Evolutionary conservation across 2,888 invertebrate genomes (phyloP).

Genomic region (Operophtera brumata): DNA sequence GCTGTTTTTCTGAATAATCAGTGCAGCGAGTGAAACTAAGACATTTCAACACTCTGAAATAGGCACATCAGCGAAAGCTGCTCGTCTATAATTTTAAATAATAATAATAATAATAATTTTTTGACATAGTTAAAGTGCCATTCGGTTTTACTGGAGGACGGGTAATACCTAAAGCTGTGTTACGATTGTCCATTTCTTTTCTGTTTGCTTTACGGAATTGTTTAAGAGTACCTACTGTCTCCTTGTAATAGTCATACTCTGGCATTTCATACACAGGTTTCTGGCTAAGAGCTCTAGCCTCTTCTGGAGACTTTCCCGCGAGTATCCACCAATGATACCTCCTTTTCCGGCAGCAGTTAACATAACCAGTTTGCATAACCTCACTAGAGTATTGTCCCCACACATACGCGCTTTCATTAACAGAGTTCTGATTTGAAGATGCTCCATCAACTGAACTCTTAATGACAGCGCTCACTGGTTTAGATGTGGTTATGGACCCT

Average conservation of each 20-base stretch:
- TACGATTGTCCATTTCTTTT: neutral
- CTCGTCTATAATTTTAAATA: no score
- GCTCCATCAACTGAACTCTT: neutral
- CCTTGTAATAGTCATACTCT: neutral
- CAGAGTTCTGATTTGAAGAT: neutral
- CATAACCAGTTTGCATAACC: neutral
- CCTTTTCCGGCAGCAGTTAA: neutral
- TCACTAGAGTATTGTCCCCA: neutral
- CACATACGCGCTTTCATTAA: neutral
- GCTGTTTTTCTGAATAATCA: no score
- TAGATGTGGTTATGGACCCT: neutral
- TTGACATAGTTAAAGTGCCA: no score
- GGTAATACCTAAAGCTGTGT: no score
- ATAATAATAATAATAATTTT: no score
- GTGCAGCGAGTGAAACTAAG: no score
- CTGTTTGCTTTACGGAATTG: neutral
- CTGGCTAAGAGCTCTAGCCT: neutral
- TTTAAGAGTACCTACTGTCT: neutral
- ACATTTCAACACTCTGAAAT: no score
- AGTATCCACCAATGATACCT: constrained; percentile 1
- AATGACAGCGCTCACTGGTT: neutral
- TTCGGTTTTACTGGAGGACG: no score
- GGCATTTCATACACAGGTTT: neutral
- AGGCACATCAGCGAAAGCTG: no score
- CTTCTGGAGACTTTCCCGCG: constrained; percentile 1